Conservation (phyloP, 1,140 invertebrate species). For the Leptestheria dahalacensis region DNA sequence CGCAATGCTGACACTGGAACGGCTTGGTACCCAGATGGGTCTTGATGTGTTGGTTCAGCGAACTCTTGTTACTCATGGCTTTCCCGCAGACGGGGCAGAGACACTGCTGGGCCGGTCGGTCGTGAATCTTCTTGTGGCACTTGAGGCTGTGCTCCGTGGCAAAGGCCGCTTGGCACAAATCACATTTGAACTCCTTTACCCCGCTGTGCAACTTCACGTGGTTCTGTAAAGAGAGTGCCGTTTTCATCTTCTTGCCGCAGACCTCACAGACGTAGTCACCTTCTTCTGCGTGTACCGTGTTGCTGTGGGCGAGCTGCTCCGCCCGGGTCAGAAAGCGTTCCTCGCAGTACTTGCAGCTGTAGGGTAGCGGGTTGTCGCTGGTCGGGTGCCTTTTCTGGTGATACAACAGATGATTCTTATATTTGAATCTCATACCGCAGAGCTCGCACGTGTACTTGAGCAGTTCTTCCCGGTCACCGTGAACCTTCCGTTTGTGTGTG, state of each 20-base stretch:
- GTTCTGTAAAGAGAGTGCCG: slow-evolving; percentile 11
- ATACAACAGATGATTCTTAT: slow-evolving; percentile 8
- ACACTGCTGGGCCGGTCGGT: neutral
- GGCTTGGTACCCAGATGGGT: slow-evolving; percentile 7
- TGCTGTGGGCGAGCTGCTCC: slow-evolving; percentile 8
- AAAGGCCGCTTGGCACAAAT: slow-evolving; percentile 32
- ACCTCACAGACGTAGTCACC: slow-evolving; percentile 29
- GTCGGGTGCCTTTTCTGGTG: slow-evolving; percentile 8
- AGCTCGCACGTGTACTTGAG: slow-evolving; percentile 9
- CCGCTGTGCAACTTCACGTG: slow-evolving; percentile 31
- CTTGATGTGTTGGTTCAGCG: slow-evolving; percentile 4
- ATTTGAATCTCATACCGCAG: slow-evolving; percentile 7
- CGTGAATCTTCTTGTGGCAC: slow-evolving; percentile 24
- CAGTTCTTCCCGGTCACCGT: slow-evolving; percentile 2
- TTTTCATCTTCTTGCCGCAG: slow-evolving; percentile 18
- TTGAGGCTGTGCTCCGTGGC: slow-evolving; percentile 28
- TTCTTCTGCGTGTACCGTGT: slow-evolving; percentile 25
- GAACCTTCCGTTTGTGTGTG: slow-evolving; percentile 2
- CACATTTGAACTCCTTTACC: slow-evolving; percentile 35
- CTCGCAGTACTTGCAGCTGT: slow-evolving; percentile 11
- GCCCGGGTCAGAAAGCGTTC: slow-evolving; percentile 2
- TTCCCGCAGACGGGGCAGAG: slow-evolving; percentile 7
- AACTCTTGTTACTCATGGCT: slow-evolving; percentile 9
- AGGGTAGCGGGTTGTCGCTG: slow-evolving; percentile 4
- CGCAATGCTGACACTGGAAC: neutral